Evolutionary conservation across 2,888 invertebrate species (phyloP), one percentile per base, ranked within the genome.

Genomic region (Noctua janthe): DNA sequence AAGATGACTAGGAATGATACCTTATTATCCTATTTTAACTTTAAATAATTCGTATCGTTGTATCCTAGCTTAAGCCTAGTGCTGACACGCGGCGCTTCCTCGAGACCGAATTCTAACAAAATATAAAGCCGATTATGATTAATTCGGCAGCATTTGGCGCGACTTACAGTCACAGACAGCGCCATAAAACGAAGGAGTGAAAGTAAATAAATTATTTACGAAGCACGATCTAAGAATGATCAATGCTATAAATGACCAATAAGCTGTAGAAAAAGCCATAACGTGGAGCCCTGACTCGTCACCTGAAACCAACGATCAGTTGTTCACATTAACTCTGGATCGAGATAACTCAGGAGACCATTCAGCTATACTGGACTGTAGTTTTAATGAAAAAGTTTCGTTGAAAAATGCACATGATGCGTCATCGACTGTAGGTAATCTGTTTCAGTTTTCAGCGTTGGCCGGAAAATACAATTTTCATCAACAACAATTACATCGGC

Each of bases 41-140:
- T n/a, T 0, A 20, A 67, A 43, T 15, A 0, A 39, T 62, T 23
- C 13, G 13, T 66, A 35, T 54, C 11, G 1, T 51, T 51, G 10
- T 2, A 51, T 51, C 5, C 39, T 67, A 11, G 6, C 51, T 59
- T n/a, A 69, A 20, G 15, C 51, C 35, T 13, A 43, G 35, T 35
- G 62, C 23, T 66, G 3, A 71, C 56, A 64, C n/a, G 67, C 62
- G 62, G 17, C 39, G 23, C 39, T 43, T 74, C 70, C 66, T 74
- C 49, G 74, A 77, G 81, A 74, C 74, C 69, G 62, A 81, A 81
- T 73, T 84, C 29, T 71, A 83, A 54, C 70, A 67, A 76, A 76
- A 49, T 77, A 76, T 73, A 86, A 86, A 86, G 81, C 83, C 67
- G 80, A 84, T 88, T 88, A 81, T 84, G 76, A 86, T 83, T 80